Conservation (phyloP, 53 echinoderm and acorn worm species). For the Apostichopus leukothele region DNA sequence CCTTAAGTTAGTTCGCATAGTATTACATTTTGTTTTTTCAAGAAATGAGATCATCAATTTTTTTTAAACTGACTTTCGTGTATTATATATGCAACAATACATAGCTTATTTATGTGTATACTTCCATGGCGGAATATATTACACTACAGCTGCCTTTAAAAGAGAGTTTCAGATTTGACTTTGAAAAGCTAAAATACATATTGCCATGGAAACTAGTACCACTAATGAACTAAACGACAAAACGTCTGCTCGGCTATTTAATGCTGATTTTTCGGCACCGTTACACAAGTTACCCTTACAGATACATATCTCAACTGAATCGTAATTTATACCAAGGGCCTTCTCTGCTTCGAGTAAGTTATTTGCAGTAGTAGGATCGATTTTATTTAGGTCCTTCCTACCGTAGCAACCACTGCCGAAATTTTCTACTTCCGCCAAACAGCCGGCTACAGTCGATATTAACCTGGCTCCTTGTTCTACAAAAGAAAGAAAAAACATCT, state of each 20-base stretch:
- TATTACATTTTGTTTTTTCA: no score
- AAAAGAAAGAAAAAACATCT: background rate
- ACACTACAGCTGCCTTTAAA: no score
- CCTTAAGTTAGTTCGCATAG: no score
- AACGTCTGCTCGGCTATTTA: background rate
- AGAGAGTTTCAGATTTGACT: no score
- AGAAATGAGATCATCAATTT: no score
- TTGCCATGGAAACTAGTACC: background rate
- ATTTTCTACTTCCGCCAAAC: constrained; percentile 3
- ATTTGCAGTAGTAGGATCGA: background rate
- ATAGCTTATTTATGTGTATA: no score
- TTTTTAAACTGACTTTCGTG: no score
- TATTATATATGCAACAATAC: no score
- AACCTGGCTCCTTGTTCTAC: background rate
- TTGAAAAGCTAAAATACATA: no score
- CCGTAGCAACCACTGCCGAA: constrained; percentile 3
- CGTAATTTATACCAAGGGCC: background rate
- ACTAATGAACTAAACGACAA: background rate
- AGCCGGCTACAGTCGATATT: background rate
- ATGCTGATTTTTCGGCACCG: background rate
- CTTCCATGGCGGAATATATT: no score
- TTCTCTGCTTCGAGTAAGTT: constrained; percentile 10
- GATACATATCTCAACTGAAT: background rate
- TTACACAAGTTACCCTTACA: constrained; percentile 23
- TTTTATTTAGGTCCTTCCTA: background rate